Evolutionary conservation across 1,140 invertebrate genomes (phyloP).

Genomic region (Zaprionus gabonicus): DNA sequence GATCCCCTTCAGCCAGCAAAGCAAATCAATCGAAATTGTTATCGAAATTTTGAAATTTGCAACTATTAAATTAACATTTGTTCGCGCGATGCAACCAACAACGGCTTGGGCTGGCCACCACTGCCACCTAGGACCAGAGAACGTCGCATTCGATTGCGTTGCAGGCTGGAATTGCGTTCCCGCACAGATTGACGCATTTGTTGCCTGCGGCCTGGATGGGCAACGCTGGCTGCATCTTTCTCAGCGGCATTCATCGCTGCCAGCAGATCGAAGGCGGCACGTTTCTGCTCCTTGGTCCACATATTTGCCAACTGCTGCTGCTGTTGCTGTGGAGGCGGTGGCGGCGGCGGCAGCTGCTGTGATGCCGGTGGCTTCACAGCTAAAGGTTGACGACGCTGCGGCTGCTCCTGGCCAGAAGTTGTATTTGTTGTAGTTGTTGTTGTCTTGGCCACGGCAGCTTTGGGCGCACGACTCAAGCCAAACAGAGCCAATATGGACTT

Average conservation of each 20-base stretch:
- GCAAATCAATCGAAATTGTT: background rate
- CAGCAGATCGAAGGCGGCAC: constrained; percentile 85
- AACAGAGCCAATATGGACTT: constrained; percentile 77
- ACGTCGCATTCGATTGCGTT: constrained; percentile 68
- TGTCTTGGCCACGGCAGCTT: constrained; percentile 43
- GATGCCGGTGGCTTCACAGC: constrained; percentile 46
- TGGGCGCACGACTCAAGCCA: constrained; percentile 61
- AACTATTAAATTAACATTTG: constrained; percentile 67
- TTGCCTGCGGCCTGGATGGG: constrained; percentile 38
- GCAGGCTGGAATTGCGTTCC: constrained; percentile 68
- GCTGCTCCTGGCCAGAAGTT: constrained; percentile 5
- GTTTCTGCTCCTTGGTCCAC: constrained; percentile 85
- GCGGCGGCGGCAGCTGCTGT: constrained; percentile 26
- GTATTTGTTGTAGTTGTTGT: background rate
- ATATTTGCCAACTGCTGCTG: constrained; percentile 56
- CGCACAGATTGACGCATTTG: constrained; percentile 71
- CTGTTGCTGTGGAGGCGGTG: constrained; percentile 11
- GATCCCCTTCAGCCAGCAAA: constrained; percentile 10
- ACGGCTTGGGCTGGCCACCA: constrained; percentile 35
- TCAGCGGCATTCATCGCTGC: constrained; percentile 84
- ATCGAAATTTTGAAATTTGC: background rate
- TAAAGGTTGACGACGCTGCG: constrained; percentile 42
- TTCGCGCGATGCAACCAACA: constrained; percentile 49
- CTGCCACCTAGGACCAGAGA: constrained; percentile 55
- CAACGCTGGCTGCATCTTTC: constrained; percentile 38